phyloP scores from a whole-genome alignment of 2,888 invertebrate species.

The Orchesellides sinensis region DNA sequence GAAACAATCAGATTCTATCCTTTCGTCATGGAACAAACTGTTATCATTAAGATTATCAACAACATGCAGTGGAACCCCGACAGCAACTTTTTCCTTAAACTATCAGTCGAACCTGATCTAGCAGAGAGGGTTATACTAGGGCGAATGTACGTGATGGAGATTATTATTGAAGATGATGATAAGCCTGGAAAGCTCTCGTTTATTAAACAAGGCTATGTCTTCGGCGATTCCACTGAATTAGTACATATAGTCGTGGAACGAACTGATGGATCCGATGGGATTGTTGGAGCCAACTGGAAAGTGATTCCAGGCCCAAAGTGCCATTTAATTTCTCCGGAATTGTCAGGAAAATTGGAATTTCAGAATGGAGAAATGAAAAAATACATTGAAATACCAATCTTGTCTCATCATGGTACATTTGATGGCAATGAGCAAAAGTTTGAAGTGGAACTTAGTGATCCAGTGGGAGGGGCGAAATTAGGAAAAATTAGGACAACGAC shows the following conservation, averaged over 20 bases:
- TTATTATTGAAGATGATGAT: slow-evolving; percentile 81
- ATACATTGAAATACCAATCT: slow-evolving; percentile 24
- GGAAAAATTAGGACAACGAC: slow-evolving; percentile 78
- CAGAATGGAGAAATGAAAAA: slow-evolving; percentile 77
- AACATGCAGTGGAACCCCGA: slow-evolving; percentile 81
- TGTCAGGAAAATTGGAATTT: slow-evolving; percentile 77
- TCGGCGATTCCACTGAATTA: slow-evolving; percentile 79
- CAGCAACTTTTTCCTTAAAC: slow-evolving; percentile 81
- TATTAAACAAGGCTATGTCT: slow-evolving; percentile 79
- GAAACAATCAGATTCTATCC: slow-evolving; percentile 39
- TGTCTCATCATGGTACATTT: not conserved
- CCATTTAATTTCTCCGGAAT: not conserved
- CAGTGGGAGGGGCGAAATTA: slow-evolving; percentile 78
- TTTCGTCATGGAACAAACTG: slow-evolving; percentile 13
- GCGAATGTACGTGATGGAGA: slow-evolving; percentile 79
- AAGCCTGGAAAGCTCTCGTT: slow-evolving; percentile 80
- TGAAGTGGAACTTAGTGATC: slow-evolving; percentile 78
- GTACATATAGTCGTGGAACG: slow-evolving; percentile 78
- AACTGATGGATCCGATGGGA: slow-evolving; percentile 79
- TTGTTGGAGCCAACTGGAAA: slow-evolving; percentile 78
- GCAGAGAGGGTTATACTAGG: slow-evolving; percentile 77
- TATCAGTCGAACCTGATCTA: slow-evolving; percentile 75
- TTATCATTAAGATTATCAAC: slow-evolving; percentile 77
- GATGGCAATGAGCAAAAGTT: slow-evolving; percentile 80
- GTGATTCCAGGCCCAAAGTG: slow-evolving; percentile 80